These are phyloP conservation scores for Galeopsomyia nigrocyanea DNA, from an alignment of 2,888 invertebrate genomes.

Conservation along the genomic window DNA sequence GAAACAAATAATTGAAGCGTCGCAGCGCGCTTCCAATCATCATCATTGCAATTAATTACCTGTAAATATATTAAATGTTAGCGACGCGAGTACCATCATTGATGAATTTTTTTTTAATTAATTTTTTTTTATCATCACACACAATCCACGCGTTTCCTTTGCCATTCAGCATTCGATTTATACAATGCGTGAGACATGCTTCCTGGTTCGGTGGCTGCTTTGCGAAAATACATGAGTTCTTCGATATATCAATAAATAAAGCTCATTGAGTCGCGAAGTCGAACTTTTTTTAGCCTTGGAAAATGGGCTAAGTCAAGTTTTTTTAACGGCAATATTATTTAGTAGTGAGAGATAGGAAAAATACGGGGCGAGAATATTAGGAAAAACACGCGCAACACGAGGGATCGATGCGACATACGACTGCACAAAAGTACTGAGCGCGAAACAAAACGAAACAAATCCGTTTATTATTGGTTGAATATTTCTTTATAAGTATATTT, in stretches of 20 bases:
- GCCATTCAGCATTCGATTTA: slow-evolving; percentile 16
- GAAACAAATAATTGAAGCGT: neutral
- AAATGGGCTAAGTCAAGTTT: slow-evolving; percentile 20
- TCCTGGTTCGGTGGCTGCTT: slow-evolving; percentile 56
- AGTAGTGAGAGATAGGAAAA: slow-evolving; percentile 12
- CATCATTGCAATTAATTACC: slow-evolving; percentile 34
- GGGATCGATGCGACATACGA: slow-evolving; percentile 33
- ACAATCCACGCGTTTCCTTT: neutral
- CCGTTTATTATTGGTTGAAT: slow-evolving; percentile 50
- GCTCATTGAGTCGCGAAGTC: slow-evolving; percentile 42
- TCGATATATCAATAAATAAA: slow-evolving; percentile 20
- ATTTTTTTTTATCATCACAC: slow-evolving; percentile 8
- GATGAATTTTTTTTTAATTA: slow-evolving; percentile 13
- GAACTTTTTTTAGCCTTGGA: slow-evolving; percentile 34
- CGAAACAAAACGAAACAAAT: slow-evolving; percentile 43
- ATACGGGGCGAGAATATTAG: slow-evolving; percentile 20
- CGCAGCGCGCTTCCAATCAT: neutral
- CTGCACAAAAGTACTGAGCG: slow-evolving; percentile 58
- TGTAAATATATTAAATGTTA: slow-evolving; percentile 36
- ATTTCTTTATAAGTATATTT: slow-evolving; percentile 62
- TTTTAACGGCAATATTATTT: slow-evolving; percentile 42
- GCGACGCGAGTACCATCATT: neutral
- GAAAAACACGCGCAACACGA: slow-evolving; percentile 46
- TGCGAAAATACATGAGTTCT: slow-evolving; percentile 18
- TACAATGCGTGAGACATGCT: slow-evolving; percentile 41